Evolutionary conservation across 2,888 invertebrate species (phyloP).

Genomic region (Maniola hyperantus): DNA sequence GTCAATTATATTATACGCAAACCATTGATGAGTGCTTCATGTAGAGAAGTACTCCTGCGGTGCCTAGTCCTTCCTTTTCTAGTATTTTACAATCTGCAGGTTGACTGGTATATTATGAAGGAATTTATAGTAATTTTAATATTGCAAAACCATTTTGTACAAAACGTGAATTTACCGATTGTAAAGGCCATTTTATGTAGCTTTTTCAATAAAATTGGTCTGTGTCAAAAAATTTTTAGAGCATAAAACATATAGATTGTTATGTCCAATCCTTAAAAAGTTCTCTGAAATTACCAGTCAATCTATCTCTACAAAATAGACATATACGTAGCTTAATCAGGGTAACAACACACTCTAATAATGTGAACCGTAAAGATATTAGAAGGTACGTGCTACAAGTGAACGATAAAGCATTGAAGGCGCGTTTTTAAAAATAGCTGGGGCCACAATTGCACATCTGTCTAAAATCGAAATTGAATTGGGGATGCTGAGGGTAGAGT

Average conservation of each 20-base stretch:
- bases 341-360: not conserved
- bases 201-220: not conserved
- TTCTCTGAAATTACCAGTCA: not conserved
- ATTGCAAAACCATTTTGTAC: too few relatives aligned
- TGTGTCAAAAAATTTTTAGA: not conserved
- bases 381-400: not conserved
- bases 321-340: not conserved
- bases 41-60: not conserved
- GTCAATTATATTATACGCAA: not conserved
- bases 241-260: not conserved
- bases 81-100: not conserved
- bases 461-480: too few relatives aligned
- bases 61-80: slow-evolving; percentile 11
- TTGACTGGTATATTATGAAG: not conserved
- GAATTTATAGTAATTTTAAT: not conserved
- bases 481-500: too few relatives aligned
- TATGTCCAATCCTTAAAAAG: not conserved
- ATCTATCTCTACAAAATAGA: not conserved
- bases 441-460: too few relatives aligned
- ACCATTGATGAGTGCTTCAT: slow-evolving; percentile 9
- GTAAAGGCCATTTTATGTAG: not conserved
- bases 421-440: too few relatives aligned
- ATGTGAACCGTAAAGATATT: not conserved
- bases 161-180: too few relatives aligned
- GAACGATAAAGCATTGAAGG: too few relatives aligned